Evolutionary conservation across 1,140 invertebrate genomes (phyloP).

Genomic region (Trachymyrmex cornetzi): DNA sequence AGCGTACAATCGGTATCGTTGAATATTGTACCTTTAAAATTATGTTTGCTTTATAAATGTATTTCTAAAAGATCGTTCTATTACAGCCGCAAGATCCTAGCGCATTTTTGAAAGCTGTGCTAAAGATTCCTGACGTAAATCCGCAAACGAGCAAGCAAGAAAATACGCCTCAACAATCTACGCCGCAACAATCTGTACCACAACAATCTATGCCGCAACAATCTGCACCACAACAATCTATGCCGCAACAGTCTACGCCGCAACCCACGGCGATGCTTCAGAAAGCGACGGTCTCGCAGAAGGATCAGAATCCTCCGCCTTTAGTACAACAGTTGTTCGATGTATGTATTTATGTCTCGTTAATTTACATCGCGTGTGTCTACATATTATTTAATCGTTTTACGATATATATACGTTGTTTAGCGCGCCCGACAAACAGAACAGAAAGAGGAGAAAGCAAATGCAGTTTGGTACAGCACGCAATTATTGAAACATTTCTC

Average conservation of each 20-base stretch:
- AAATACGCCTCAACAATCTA: not conserved
- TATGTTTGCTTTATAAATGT: not conserved
- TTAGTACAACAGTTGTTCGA: conserved; percentile 85
- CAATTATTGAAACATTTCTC: conserved; percentile 84
- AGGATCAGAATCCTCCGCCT: conserved; percentile 78
- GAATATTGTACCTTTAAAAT: not conserved
- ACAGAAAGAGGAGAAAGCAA: conserved; percentile 67
- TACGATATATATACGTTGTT: conserved; percentile 44
- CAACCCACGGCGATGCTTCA: not conserved
- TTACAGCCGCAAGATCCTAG: conserved; percentile 83
- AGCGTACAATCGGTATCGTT: conserved; percentile 58
- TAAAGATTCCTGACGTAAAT: conserved; percentile 83
- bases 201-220: not conserved
- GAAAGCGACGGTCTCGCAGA: conserved; percentile 43
- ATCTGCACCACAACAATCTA: not conserved
- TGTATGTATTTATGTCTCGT: conserved; percentile 73
- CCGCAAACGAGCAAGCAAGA: conserved; percentile 55
- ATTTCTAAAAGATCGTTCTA: conserved; percentile 11
- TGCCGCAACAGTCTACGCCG: not conserved
- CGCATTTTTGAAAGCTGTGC: conserved; percentile 83
- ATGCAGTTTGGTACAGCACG: conserved; percentile 76
- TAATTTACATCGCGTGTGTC: not conserved
- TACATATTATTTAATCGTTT: conserved; percentile 26
- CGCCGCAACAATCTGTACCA: no score
- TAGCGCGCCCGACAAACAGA: conserved; percentile 82